Evolutionary conservation across 1,140 invertebrate species (phyloP).

Genomic region (Mamestra configurata): DNA sequence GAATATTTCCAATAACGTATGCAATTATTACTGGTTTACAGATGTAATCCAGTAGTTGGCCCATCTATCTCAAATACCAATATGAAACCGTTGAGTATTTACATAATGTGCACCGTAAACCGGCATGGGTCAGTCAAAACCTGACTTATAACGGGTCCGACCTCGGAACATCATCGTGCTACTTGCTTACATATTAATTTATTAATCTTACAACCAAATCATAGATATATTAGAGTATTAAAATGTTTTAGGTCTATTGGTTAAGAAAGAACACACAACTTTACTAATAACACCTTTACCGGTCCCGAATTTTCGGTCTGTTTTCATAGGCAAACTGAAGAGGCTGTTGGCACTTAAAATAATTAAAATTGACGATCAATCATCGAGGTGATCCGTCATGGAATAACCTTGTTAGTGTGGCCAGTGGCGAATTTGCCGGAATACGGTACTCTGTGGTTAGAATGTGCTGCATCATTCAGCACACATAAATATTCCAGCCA

Average conservation of each 20-base stretch:
- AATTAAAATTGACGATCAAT: constrained; percentile 35
- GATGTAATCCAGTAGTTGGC: neutral
- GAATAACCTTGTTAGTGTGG: constrained; percentile 19
- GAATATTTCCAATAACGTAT: neutral
- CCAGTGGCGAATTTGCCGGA: neutral
- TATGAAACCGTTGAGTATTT: constrained; percentile 47
- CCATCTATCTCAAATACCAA: constrained; percentile 28
- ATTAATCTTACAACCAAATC: neutral
- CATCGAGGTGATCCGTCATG: constrained; percentile 21
- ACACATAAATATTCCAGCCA: neutral
- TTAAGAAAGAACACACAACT: neutral
- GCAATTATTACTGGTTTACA: neutral
- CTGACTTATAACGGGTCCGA: constrained; percentile 53
- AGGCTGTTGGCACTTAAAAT: constrained; percentile 8
- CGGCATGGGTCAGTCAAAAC: constrained; percentile 48
- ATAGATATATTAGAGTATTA: neutral
- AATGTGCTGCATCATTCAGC: constrained; percentile 27
- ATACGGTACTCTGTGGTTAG: constrained; percentile 26
- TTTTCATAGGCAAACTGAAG: neutral
- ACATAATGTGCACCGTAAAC: constrained; percentile 46
- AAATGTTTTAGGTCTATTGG: neutral
- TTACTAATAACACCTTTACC: neutral
- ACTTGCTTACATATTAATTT: constrained; percentile 46
- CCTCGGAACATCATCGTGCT: constrained; percentile 51
- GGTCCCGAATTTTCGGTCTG: too few species aligned